Conservation (phyloP, 2,888 invertebrate genomes). For the Bombylius discolor region DNA sequence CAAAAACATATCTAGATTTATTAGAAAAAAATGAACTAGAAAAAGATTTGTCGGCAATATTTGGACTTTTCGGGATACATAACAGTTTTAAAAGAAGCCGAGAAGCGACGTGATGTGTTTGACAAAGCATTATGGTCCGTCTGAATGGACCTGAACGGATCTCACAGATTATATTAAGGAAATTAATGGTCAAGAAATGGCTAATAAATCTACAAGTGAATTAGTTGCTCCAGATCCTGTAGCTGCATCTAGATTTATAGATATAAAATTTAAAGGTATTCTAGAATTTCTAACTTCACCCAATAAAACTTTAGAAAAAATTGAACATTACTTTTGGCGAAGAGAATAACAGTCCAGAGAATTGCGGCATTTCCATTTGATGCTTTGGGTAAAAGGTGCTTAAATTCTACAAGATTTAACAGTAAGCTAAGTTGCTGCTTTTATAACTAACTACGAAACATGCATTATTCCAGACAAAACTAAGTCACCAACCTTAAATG, state of each 20-base stretch:
- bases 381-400: no score
- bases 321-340: constrained; percentile 9
- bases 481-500: no score
- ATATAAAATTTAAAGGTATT: constrained; percentile 22
- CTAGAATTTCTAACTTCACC: constrained; percentile 20
- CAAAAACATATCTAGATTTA: no score
- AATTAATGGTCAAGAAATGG: constrained; percentile 17
- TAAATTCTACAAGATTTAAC: no score
- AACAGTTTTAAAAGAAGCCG: neutral
- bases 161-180: constrained; percentile 18
- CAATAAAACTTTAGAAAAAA: constrained; percentile 17
- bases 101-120: constrained; percentile 16
- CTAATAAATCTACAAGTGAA: constrained; percentile 19
- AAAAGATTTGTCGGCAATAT: no score
- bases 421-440: no score
- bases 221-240: constrained; percentile 24
- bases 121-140: constrained; percentile 18
- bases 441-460: no score
- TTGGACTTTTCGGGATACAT: no score
- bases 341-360: no score
- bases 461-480: no score
- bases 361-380: no score
- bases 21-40: no score
- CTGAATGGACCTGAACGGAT: constrained; percentile 20
- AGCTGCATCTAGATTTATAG: constrained; percentile 22